Evolutionary conservation across 2,888 invertebrate genomes (phyloP), one percentile per base, ranked within the genome.

Genomic region (Cephus pulcher): DNA sequence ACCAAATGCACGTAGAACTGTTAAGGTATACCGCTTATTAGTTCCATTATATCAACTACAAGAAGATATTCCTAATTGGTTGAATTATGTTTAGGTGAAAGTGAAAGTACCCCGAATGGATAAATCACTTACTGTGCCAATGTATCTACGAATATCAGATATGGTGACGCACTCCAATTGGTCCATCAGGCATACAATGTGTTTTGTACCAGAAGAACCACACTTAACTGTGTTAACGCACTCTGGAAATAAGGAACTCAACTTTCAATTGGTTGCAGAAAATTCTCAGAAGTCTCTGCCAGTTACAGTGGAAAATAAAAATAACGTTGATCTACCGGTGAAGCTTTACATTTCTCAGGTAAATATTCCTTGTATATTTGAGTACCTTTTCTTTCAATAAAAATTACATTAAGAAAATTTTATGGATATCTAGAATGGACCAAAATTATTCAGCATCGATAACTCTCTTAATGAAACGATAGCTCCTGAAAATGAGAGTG

Each of bases 151-250:
- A 70, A 85, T 88, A 40, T 83, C 82, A 1, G 91, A 91, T 80
- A 90, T 91, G 89, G 89, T 90, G 68, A 89, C 88, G 3, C 84
- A 85, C 34, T 86, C 86, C 23, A 86, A 83, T 75, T 89, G 88
- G 86, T 83, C 81, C 15, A 87, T 89, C 75, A 86, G 88, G 32
- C 89, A 90, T 71, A 9, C 12, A 15, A 88, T 91, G 82, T 91
- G 89, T 77, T 89, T 91, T 77, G 87, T 90, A 69, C 88, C 91
- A 0, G 90, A 90, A 80, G 87, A 90, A 74, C 83, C 87, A 11
- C 84, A 88, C 76, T 81, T 90, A 32, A 78, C 81, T 33, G 78
- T 91, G 33, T 78, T 81, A 12, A 80, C 79, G 23, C 82, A 85
- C 30, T 82, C 80, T 56, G 82, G 85, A 35, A 84, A 86, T 33